Evolutionary conservation across 2,797 vertebrate genomes (phyloP).

Genomic region (Phataginus tetradactyla): DNA sequence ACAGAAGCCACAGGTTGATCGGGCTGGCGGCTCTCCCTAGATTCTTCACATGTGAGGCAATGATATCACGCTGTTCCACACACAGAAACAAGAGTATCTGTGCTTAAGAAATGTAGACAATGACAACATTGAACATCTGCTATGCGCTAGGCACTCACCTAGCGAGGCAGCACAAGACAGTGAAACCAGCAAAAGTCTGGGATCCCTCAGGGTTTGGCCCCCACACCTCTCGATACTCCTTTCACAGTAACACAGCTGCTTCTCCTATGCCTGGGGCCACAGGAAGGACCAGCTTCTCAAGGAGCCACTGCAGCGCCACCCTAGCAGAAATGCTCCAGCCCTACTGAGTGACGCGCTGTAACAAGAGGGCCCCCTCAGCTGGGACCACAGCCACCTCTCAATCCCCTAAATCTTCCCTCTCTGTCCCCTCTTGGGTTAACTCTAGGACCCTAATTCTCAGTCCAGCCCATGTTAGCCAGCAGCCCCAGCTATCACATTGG

Average conservation of each 20-base stretch:
- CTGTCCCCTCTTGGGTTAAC: neutral
- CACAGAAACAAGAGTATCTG: neutral
- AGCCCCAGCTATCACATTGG: neutral
- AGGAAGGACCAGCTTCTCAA: neutral
- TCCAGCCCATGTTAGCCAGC: neutral
- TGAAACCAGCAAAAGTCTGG: neutral
- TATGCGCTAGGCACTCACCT: rapidly evolving
- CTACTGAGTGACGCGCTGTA: rapidly evolving
- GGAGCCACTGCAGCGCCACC: rapidly evolving
- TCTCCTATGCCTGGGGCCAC: rapidly evolving
- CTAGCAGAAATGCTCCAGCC: no score
- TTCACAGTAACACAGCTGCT: rapidly evolving
- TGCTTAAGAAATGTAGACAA: neutral
- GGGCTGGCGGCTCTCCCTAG: neutral
- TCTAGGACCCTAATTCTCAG: neutral
- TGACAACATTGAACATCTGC: rapidly evolving
- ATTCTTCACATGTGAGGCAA: neutral
- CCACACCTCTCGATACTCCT: neutral
- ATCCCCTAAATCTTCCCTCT: neutral
- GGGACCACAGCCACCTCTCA: neutral
- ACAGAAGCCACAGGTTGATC: neutral
- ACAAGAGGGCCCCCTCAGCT: neutral
- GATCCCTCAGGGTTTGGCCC: neutral
- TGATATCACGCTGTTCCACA: neutral
- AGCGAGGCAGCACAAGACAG: rapidly evolving